phyloP scores from a whole-genome alignment of 2,797 vertebrate genomes.

The Antennarius maculatus region DNA sequence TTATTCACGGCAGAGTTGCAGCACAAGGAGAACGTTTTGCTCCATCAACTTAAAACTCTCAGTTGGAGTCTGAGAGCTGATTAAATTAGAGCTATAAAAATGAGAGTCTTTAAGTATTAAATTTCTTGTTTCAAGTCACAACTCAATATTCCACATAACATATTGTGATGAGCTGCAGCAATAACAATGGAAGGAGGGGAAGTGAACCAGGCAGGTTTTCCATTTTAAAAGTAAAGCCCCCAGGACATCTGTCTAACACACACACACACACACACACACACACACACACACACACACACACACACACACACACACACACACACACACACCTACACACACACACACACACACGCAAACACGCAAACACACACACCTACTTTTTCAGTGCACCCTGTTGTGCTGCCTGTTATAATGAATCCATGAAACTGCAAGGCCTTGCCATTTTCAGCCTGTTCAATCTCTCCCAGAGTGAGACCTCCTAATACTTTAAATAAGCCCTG shows the following conservation, averaged over 20 bases:
- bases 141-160: constrained; percentile 70
- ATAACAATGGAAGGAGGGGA: constrained; percentile 64
- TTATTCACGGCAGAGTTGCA: constrained; percentile 50
- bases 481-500: constrained; percentile 77
- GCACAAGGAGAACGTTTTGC: constrained; percentile 50
- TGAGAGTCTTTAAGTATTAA: constrained; percentile 69
- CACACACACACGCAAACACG: constrained; percentile 27
- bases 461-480: constrained; percentile 63
- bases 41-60: constrained; percentile 58
- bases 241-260: constrained; percentile 63
- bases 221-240: constrained; percentile 71
- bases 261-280: constrained; percentile 24
- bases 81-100: constrained; percentile 73
- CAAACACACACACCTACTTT: constrained; percentile 47
- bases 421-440: constrained; percentile 68
- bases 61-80: constrained; percentile 52
- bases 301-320: constrained; percentile 26
- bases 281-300: constrained; percentile 34
- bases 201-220: constrained; percentile 63
- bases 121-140: constrained; percentile 72
- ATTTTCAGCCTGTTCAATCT: constrained; percentile 70
- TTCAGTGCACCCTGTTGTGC: constrained; percentile 68
- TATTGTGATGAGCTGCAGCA: constrained; percentile 68
- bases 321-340: too few relatives aligned
- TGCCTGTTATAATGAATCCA: constrained; percentile 69